A percentile compares a stretch with the other conserved stretches of the same genome.
phyloP scores from a whole-genome alignment of 2,888 invertebrate species.

The Sympetrum striolatum region DNA sequence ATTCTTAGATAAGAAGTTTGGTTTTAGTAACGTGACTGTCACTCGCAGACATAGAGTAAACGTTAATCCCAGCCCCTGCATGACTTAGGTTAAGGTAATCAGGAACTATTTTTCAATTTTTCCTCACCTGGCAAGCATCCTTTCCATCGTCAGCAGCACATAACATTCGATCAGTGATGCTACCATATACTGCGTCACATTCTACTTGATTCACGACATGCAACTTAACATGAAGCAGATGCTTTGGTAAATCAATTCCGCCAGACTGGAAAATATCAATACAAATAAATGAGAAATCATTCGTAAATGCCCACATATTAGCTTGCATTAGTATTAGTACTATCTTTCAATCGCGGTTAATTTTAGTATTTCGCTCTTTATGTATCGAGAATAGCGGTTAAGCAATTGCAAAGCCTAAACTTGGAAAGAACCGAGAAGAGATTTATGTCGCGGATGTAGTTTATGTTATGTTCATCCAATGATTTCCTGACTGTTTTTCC shows the following conservation, averaged over 20 bases:
- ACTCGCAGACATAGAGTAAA: too few species aligned
- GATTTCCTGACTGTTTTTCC: too few species aligned
- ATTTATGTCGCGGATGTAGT: too few species aligned
- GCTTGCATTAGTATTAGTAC: not conserved
- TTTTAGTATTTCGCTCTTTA: too few species aligned
- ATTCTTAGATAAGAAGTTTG: too few species aligned
- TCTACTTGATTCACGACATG: not conserved
- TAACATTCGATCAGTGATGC: not conserved
- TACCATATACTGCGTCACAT: not conserved
- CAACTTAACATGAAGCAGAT: not conserved
- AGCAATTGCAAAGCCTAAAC: too few species aligned
- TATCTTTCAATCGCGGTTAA: not conserved
- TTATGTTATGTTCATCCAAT: too few species aligned
- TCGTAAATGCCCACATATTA: not conserved
- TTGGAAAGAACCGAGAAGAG: too few species aligned
- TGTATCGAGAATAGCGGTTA: too few species aligned
- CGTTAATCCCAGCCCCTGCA: too few species aligned
- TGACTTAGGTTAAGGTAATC: too few species aligned
- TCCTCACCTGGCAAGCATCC: not conserved
- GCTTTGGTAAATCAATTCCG: not conserved
- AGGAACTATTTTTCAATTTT: not conserved
- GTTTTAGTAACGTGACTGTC: too few species aligned
- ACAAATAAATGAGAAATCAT: not conserved
- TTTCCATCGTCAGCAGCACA: not conserved
- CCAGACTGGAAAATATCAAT: not conserved